Evolutionary conservation across 1,140 invertebrate genomes (phyloP).

Genomic region (Drosophila miranda): DNA sequence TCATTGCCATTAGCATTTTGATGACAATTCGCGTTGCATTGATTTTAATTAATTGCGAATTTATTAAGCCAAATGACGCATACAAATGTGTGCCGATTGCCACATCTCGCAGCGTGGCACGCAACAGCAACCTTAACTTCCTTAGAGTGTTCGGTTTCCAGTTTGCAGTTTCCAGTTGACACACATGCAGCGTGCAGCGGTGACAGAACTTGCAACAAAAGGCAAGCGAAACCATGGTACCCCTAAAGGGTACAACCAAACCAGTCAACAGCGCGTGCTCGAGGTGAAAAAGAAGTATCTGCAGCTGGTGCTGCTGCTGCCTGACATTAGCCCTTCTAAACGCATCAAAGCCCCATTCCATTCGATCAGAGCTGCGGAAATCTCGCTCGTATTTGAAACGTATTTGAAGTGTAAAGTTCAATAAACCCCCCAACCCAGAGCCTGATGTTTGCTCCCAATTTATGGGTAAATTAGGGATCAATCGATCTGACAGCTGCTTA

Average conservation of each 20-base stretch:
- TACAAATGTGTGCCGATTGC: slow-evolving; percentile 62
- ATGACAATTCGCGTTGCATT: slow-evolving; percentile 21
- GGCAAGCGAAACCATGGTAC: neutral
- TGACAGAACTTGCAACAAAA: slow-evolving; percentile 22
- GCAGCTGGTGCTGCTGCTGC: slow-evolving; percentile 35
- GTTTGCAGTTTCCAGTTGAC: slow-evolving; percentile 13
- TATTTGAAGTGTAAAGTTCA: slow-evolving; percentile 71
- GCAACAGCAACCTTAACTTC: slow-evolving; percentile 63
- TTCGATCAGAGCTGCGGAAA: slow-evolving; percentile 8
- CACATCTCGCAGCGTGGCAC: slow-evolving; percentile 34
- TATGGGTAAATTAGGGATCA: too few species aligned
- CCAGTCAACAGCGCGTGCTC: slow-evolving; percentile 54
- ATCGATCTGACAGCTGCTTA: slow-evolving; percentile 58
- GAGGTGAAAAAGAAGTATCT: slow-evolving; percentile 15
- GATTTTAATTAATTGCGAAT: slow-evolving; percentile 73
- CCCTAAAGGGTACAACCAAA: too few species aligned
- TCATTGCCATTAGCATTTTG: slow-evolving; percentile 30
- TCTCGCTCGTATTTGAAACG: neutral
- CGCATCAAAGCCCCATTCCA: slow-evolving; percentile 27
- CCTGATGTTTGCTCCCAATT: too few species aligned
- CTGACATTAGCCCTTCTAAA: slow-evolving; percentile 71
- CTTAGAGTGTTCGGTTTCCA: slow-evolving; percentile 14
- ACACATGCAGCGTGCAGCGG: slow-evolving; percentile 62
- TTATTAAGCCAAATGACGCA: slow-evolving; percentile 63
- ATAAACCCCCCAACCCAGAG: too few species aligned